Evolutionary conservation across 2,113 vertebrate species (phyloP), one percentile per base, ranked within the genome.

Genomic region (Procavia capensis): DNA sequence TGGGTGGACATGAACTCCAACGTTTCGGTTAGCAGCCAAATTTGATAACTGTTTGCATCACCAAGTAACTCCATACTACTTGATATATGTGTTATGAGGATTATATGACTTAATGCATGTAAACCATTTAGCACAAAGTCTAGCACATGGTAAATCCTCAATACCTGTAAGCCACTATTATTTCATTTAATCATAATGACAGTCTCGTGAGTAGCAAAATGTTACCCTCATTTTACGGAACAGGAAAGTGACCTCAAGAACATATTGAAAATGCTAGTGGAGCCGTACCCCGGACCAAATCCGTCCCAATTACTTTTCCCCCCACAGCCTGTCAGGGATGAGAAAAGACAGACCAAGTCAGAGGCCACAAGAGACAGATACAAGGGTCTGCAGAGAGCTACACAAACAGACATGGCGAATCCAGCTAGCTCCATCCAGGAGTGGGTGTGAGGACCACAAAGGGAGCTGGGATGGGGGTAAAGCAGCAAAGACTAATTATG

Each of bases 201-300:
- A 47, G 36, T 94, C 78, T 89, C 61, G 63, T 76, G 47, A 91
- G 6, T 72, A 93, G 64, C 74, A 91, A 95, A 75, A n/a, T 85
- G 24, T 84, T 80, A 72, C 11, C 45, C 29, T 11, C 74, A 76
- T 54, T 87, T 93, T 92, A 93, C 61, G 80, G 83, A 93, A 80
- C 16, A 80, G 54, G 25, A 80, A 96, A 92, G 24, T 43, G 45
- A 68, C 29, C 88, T 47, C 45, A 94, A 91, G 85, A 57, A 47
- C 36, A 61, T 45, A 85, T 22, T 5, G 5, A 66, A 89, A 85
- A 41, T 61, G 50, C 43, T 50, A 43, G 20, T 50, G 63, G 78
- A 93, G 45, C 45, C n/a, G 5, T 22, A 70, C 0, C 0, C 0
- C 16, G 82, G 41, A 19, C 9, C 14, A 90, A 25, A 25, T 78